phyloP scores from a whole-genome alignment of 1,140 invertebrate species.

The Ylistrum balloti region DNA sequence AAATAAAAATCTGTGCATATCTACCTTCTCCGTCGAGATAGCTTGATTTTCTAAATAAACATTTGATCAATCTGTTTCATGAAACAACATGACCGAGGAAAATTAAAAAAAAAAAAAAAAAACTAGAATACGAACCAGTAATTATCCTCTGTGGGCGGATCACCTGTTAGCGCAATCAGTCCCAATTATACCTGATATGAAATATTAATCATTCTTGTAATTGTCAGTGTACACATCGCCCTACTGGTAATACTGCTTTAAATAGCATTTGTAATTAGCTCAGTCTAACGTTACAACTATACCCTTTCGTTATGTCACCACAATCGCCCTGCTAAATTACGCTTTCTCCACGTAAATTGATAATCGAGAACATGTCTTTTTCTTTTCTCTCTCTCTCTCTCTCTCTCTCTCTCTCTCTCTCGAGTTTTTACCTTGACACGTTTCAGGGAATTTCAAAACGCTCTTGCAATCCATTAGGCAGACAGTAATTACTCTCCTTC shows the following conservation, averaged over 20 bases:
- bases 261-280: background rate
- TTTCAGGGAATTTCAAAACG: background rate
- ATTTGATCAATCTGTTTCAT: too few relatives aligned
- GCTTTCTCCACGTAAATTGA: background rate
- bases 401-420: too few relatives aligned
- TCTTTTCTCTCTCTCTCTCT: too few relatives aligned
- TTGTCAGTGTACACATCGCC: background rate
- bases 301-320: background rate
- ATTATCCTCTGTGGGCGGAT: slow-evolving; percentile 5
- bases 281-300: background rate
- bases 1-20: too few relatives aligned
- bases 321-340: background rate
- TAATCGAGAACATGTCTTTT: background rate
- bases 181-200: background rate
- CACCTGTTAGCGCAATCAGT: background rate
- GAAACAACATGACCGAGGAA: too few relatives aligned
- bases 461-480: background rate
- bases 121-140: background rate
- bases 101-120: background rate
- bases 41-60: too few relatives aligned
- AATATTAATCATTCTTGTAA: background rate
- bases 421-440: background rate
- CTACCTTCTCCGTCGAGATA: too few relatives aligned
- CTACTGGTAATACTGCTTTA: background rate
- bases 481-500: background rate